Base-by-base conservation (phyloP, 2,888 invertebrate genomes). In the Dryobotodes eremita region DNA sequence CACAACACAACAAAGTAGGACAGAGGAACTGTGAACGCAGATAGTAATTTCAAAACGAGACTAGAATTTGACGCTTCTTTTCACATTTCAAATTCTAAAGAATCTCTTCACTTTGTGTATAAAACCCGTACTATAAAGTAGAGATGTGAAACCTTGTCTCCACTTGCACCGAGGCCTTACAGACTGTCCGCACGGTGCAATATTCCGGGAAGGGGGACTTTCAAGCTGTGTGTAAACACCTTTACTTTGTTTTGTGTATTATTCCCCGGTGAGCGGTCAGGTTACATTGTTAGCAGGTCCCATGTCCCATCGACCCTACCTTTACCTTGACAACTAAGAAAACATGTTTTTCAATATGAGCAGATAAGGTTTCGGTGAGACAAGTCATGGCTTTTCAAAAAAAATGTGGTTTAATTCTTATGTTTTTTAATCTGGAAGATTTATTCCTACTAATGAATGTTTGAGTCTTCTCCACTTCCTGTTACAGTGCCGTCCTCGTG, bases 261-360 rank as follows among this genome's bases (percentile, higher is more conserved):
- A 61, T 77, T 72, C 64, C 78, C 59, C 61, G 64, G 20, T 15
- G 46, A 66, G 66, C 82, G 87, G 80, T 86, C 88, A 81, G 82
- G 89, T 86, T 84, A 88, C 89, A 82, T 82, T 86, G 87, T 88
- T 57, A 76, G 65, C 20, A 26, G 66, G 46, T n/a, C 48, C 59
- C 68, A 2, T 11, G 46, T n/a, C 48, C 59, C 68, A 2, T 11
- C 75, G 57, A 42, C 61, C 76, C 71, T 31, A 36, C 62, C 62
- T 20, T 20, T 64, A n/a, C 31, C 50, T 62, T 77, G 36, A 71
- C 31, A 46, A 26, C 68, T 71, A 57, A 53, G 11, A 70, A 75
- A 79, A 82, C 36, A 71, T 65, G 59, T 77, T 76, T 48, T 64
- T 65, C 46, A 31, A 69, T 46, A 48, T 55, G 48, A 65, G 11